These are phyloP conservation scores for Thunnus maccoyii DNA, from an alignment of 2,113 vertebrate genomes.

Conservation along the genomic window DNA sequence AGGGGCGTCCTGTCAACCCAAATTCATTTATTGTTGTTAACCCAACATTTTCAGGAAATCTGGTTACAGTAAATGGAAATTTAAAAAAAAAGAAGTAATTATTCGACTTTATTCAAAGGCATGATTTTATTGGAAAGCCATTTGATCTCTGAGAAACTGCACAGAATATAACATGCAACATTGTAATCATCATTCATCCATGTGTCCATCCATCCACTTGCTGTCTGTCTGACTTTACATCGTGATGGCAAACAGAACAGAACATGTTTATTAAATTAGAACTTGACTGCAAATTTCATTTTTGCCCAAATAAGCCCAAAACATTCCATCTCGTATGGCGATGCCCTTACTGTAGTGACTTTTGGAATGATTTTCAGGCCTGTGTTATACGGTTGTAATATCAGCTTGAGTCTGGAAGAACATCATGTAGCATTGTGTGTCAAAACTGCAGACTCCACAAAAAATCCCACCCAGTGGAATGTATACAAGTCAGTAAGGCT, in stretches of 20 bases:
- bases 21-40: background rate
- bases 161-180: background rate
- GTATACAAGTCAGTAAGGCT: background rate
- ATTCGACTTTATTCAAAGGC: background rate
- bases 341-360: background rate
- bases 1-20: background rate
- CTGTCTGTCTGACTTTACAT: background rate
- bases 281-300: background rate
- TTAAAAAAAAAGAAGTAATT: background rate
- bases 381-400: background rate
- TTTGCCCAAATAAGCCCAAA: background rate
- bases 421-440: background rate
- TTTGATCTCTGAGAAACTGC: background rate
- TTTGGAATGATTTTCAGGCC: background rate
- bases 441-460: background rate
- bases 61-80: background rate
- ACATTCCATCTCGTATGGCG: background rate
- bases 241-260: background rate
- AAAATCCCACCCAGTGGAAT: background rate
- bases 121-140: constrained; percentile 14
- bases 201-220: background rate
- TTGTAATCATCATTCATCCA: background rate
- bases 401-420: background rate
- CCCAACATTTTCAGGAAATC: background rate
- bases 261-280: background rate